Evolutionary conservation across 2,888 invertebrate genomes (phyloP).

Genomic region (Agrochola lota): DNA sequence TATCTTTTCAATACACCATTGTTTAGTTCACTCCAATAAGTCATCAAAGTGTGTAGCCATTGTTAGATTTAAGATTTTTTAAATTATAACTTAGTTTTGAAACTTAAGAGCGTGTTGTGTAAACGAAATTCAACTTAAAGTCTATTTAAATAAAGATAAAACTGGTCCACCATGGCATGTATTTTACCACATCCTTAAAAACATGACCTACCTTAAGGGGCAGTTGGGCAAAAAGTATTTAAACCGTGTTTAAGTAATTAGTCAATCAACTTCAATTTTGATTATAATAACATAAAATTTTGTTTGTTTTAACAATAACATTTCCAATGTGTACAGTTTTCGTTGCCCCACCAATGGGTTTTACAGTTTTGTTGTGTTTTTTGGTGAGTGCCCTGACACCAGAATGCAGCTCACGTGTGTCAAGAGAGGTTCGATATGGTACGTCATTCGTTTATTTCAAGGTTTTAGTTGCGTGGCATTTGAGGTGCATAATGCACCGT

Average conservation of each 20-base stretch:
- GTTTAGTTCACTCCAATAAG: constrained; percentile 70
- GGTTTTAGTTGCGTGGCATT: background rate
- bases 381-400: constrained; percentile 27
- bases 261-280: constrained; percentile 13
- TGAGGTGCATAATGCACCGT: no score
- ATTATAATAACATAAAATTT: constrained; percentile 19
- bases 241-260: constrained; percentile 13
- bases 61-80: constrained; percentile 66
- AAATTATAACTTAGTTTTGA: constrained; percentile 52
- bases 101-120: constrained; percentile 47
- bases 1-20: constrained; percentile 81
- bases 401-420: constrained; percentile 6
- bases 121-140: constrained; percentile 32
- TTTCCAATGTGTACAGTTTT: constrained; percentile 35
- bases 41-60: constrained; percentile 65
- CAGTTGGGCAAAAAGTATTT: constrained; percentile 4
- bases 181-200: constrained; percentile 5
- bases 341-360: constrained; percentile 47
- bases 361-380: constrained; percentile 41
- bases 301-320: constrained; percentile 50
- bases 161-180: background rate
- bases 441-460: constrained; percentile 31
- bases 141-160: constrained; percentile 17
- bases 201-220: background rate
- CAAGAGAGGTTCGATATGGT: constrained; percentile 52